Evolutionary conservation across 2,888 invertebrate genomes (phyloP), one percentile per base, ranked within the genome.

Genomic region (Leucophora obtusa): DNA sequence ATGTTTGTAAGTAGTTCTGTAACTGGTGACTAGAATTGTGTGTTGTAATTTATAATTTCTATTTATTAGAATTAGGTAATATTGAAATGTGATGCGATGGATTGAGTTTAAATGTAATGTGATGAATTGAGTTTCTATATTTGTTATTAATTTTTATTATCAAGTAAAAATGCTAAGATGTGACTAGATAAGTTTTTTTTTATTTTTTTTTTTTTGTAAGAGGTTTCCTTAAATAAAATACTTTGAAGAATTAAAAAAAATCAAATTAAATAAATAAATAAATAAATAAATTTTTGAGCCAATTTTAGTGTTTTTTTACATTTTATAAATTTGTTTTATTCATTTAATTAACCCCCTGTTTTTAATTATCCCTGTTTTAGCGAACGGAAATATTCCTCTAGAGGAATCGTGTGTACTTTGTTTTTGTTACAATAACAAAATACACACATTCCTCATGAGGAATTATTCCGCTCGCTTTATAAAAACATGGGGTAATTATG

Each of bases 1-100:
- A 28, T 5, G 15, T 28, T 28, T 28, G 7, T 28, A 77, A 71
- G 35, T 18, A 14, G 8, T 59, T 66, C 21, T 66, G 47, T 58
- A 60, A 66, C 59, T 33, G 33, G 74, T 60, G 65, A 74, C 51
- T 66, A 53, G 66, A 43, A 43, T 58, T 74, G 47, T 47, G 43
- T 15, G 5, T n/a, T 66, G 18, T 38, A 28, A 9, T 77, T 54
- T 7, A n/a, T 54, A 53, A 65, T 15, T 59, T 59, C 35, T 59
- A 18, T 59, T 58, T 59, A 17, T 59, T 35, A 18, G 35, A 35
- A 35, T 35, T 6, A 28, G 28, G 28, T 28, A 28, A 28, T 35
- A 35, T 59, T 59, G 35, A 24, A 56, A 60, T 59, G 54, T 60
- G 43, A 24, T 66, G 38, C 38, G 56, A 18, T 33, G 28, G 28